Base-by-base conservation (phyloP, 2,113 vertebrate genomes). In the Uria lomvia region DNA sequence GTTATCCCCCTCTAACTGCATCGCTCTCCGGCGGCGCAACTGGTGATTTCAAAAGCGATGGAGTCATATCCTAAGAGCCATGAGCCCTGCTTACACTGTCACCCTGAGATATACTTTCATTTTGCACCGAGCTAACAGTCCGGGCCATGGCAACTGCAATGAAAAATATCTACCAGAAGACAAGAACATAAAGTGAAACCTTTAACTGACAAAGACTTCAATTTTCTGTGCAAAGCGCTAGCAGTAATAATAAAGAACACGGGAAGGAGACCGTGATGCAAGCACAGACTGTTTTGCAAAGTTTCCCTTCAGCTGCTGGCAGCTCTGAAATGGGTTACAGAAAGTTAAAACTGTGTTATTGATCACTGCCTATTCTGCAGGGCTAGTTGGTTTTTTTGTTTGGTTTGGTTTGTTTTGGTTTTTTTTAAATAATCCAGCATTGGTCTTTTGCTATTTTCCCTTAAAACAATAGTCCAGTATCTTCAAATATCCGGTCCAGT, bases 251-350 rank as follows among this genome's bases (percentile, higher is more conserved):
- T 16, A 78, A 45, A 86, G 71, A 88, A 59, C 22, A 78, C 1
- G 32, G 29, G 32, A 97, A 91, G 36, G 77, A 76, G 71, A 72
- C 11, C 0, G 0, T 52, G 74, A 85, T 71, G 70, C 42, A 79
- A 90, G 70, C 49, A 89, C 38, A 73, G 24, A 21, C 32, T 66
- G 71, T 32, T 94, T 55, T 80, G 71, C 53, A 67, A 96, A 96
- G 86, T 79, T 96, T 90, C 74, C 50, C 74, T 86, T 76, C 74
- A 86, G 77, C 77, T 89, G 73, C 91, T 82, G 74, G 73, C 38
- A 92, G 89, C 67, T 43, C 56, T 62, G 58, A 85, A 91, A 87
- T 2, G 10, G 23, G 50, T 62, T 42, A 65, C 11, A 65, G 70
- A 90, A 95, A 92, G 77, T 70, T 68, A 73, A 53, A 91, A 68